A percentile compares a stretch with the other conserved stretches of the same genome.
Conservation (phyloP, 2,888 invertebrate genomes). For the Eudasyphora cyanicolor region DNA sequence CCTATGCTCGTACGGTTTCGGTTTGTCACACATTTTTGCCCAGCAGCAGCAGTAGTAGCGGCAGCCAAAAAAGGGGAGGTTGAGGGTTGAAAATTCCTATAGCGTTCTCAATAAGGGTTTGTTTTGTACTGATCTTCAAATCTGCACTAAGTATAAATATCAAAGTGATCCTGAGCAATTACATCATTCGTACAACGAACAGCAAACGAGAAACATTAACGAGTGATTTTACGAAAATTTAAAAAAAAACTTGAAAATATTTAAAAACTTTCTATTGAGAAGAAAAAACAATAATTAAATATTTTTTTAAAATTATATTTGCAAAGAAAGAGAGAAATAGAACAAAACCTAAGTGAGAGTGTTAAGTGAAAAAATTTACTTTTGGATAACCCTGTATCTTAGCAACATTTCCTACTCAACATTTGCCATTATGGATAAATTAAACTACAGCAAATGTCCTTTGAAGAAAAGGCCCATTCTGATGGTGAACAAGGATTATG, state of each 20-base stretch:
- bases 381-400: not conserved
- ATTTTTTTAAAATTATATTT: too few relatives aligned
- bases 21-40: conserved; percentile 60
- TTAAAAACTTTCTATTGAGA: not conserved
- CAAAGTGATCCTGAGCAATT: conserved; percentile 73
- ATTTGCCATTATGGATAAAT: conserved; percentile 73
- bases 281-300: conserved; percentile 15
- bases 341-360: not conserved
- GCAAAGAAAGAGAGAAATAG: conserved; percentile 1
- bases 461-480: conserved; percentile 78
- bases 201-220: conserved; percentile 70
- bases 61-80: conserved; percentile 71
- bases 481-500: conserved; percentile 60
- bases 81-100: conserved; percentile 65
- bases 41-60: too few relatives aligned
- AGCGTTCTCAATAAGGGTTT: conserved; percentile 50
- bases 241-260: not conserved
- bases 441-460: conserved; percentile 78
- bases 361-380: not conserved
- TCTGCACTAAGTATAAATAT: conserved; percentile 73
- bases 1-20: conserved; percentile 58
- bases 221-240: conserved; percentile 45
- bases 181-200: conserved; percentile 76
- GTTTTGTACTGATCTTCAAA: conserved; percentile 68
- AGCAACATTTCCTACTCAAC: not conserved